Percentiles rank a stretch among this genome's conserved stretches.
These are phyloP conservation scores for Apus apus DNA, from an alignment of 2,113 vertebrate genomes.

Conservation along the genomic window DNA sequence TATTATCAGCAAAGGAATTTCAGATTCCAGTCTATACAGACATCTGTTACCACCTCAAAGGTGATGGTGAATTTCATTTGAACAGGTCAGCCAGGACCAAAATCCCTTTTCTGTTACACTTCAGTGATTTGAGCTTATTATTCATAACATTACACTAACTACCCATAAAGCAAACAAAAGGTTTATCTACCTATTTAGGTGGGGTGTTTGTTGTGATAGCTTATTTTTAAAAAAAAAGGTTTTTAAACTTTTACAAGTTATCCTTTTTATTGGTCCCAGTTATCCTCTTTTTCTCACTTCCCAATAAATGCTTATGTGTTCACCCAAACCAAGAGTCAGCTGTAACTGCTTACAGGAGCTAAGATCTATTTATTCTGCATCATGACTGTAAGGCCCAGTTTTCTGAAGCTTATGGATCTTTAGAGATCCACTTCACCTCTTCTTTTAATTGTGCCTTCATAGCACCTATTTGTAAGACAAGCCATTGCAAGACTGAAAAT, in stretches of 20 bases:
- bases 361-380: neutral
- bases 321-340: neutral
- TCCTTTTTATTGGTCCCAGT: neutral
- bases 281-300: neutral
- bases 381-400: accelerated
- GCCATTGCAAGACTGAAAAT: neutral
- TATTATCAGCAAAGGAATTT: neutral
- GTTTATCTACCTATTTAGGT: neutral
- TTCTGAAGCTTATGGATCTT: neutral
- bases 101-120: neutral
- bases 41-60: neutral
- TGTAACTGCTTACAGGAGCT: neutral
- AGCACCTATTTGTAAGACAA: neutral
- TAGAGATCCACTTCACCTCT: neutral
- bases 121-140: neutral
- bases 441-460: neutral
- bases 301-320: neutral
- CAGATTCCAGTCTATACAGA: neutral
- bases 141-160: neutral
- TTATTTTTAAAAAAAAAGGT: neutral
- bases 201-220: no score
- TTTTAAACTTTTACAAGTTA: neutral
- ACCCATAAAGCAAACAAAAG: neutral
- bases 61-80: neutral
- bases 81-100: neutral